phyloP scores from a whole-genome alignment of 2,113 vertebrate genomes.

The Tichodroma muraria region DNA sequence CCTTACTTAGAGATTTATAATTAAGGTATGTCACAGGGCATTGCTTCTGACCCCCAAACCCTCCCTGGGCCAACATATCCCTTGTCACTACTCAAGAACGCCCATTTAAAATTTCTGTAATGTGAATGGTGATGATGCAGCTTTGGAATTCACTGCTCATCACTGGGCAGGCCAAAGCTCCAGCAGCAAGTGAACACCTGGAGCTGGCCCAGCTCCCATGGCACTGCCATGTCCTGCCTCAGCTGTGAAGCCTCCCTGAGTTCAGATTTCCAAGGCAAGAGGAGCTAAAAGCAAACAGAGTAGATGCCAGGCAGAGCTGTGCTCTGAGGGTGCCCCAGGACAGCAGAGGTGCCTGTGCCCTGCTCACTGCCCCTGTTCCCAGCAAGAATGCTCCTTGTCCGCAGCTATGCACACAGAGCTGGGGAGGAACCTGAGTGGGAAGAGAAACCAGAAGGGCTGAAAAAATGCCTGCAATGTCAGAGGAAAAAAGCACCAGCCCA shows the following conservation, averaged over 20 bases:
- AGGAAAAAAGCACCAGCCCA: neutral
- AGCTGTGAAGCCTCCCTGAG: neutral
- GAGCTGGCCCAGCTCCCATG: neutral
- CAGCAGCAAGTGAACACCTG: neutral
- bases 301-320: neutral
- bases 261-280: neutral
- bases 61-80: neutral
- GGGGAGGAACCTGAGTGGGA: neutral
- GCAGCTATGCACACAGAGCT: neutral
- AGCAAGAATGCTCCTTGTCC: accelerated
- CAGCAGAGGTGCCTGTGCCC: neutral
- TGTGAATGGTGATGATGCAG: neutral
- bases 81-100: neutral
- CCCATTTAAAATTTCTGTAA: neutral
- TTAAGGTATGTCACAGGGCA: neutral
- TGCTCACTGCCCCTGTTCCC: neutral
- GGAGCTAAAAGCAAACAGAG: neutral
- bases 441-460: neutral
- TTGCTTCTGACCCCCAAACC: neutral
- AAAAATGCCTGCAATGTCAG: neutral
- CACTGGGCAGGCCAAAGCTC: neutral
- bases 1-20: neutral
- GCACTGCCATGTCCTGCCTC: neutral
- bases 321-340: neutral
- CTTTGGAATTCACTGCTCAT: neutral